Evolutionary conservation across 2,888 invertebrate genomes (phyloP).

Genomic region (Torymus auratus): DNA sequence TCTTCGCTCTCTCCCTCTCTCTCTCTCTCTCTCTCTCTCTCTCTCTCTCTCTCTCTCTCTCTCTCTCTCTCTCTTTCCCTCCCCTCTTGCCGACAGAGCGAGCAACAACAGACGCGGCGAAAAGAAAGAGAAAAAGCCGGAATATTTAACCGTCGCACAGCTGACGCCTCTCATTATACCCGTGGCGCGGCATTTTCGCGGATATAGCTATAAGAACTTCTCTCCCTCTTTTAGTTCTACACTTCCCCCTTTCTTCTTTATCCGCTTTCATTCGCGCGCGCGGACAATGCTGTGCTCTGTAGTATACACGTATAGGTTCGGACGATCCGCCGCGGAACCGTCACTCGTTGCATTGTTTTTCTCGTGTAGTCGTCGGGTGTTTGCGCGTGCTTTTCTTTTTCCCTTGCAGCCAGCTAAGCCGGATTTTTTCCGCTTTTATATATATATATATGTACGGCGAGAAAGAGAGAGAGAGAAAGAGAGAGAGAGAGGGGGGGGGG

Average conservation of each 20-base stretch:
- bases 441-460: no score
- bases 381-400: neutral
- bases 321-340: no score
- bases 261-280: slow-evolving; percentile 15
- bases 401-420: neutral
- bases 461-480: no score
- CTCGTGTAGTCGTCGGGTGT: no score
- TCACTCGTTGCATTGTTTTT: no score
- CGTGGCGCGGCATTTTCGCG: slow-evolving; percentile 15
- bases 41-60: no score
- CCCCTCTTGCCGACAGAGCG: neutral
- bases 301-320: no score
- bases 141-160: slow-evolving; percentile 32
- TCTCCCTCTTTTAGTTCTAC: neutral
- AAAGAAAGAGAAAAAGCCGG: neutral
- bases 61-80: no score
- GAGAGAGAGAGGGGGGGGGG: neutral
- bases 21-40: no score
- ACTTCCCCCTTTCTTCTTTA: no score
- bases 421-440: slow-evolving; percentile 26
- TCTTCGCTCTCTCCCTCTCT: neutral
- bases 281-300: no score
- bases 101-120: no score
- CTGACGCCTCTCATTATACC: slow-evolving; percentile 37
- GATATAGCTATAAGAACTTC: slow-evolving; percentile 33